Evolutionary conservation across 2,113 vertebrate genomes (phyloP).

Genomic region (Saimiri boliviensis): DNA sequence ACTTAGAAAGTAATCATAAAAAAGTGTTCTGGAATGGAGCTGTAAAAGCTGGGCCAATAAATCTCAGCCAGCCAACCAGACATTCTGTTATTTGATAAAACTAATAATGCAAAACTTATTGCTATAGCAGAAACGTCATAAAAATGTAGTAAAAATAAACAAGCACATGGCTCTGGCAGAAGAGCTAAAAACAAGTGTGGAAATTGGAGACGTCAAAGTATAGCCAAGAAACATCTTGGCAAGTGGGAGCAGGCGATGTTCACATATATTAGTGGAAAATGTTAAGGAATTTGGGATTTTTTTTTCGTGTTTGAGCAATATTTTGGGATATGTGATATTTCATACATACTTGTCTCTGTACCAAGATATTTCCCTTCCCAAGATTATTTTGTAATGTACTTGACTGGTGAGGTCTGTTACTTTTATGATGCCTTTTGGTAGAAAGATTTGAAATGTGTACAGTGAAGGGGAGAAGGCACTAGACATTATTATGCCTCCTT

Average conservation of each 20-base stretch:
- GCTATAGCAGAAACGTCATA: constrained; percentile 76
- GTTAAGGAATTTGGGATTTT: constrained; percentile 68
- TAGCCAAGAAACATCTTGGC: constrained; percentile 74
- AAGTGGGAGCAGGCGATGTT: constrained; percentile 57
- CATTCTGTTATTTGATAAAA: constrained; percentile 78
- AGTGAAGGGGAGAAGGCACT: not conserved
- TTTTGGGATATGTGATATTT: constrained; percentile 76
- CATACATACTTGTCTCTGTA: constrained; percentile 61
- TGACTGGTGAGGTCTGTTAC: constrained; percentile 59
- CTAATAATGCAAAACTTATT: constrained; percentile 80
- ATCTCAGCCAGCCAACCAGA: constrained; percentile 67
- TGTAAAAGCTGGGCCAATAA: constrained; percentile 61
- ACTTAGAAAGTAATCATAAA: constrained; percentile 62
- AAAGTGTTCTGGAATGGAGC: constrained; percentile 65
- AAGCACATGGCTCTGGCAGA: constrained; percentile 75
- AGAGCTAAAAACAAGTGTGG: constrained; percentile 74
- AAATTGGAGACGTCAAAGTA: constrained; percentile 63
- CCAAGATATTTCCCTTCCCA: constrained; percentile 63
- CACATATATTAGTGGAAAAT: constrained; percentile 72
- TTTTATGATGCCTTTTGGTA: constrained; percentile 50
- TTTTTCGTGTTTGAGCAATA: constrained; percentile 73
- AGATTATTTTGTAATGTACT: constrained; percentile 62
- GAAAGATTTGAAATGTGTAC: not conserved
- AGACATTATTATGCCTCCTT: too few species aligned
- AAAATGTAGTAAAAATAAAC: constrained; percentile 78